These are phyloP conservation scores for Myopa testacea DNA, from an alignment of 2,888 invertebrate genomes.

Conservation along the genomic window DNA sequence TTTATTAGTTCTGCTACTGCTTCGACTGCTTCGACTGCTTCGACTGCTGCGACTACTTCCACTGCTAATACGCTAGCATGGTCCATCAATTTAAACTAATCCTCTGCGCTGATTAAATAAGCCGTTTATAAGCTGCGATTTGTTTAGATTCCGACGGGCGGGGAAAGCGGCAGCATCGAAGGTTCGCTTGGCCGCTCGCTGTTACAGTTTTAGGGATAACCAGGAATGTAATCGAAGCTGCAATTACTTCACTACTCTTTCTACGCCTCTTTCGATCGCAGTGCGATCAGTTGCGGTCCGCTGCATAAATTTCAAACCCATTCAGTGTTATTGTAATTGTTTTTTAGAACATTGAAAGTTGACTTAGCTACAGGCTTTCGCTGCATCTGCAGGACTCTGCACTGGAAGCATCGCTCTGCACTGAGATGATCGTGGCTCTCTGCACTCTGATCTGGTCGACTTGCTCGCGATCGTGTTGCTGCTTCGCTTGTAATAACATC, in stretches of 20 bases:
- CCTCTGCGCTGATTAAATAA: conserved; percentile 43
- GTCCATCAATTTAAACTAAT: conserved; percentile 46
- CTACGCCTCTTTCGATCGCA: background rate
- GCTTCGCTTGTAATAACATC: background rate
- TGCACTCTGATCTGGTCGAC: background rate
- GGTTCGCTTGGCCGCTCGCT: background rate
- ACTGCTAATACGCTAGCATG: conserved; percentile 24
- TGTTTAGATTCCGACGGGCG: conserved; percentile 37
- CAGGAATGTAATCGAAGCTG: conserved; percentile 29
- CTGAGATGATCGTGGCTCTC: no score
- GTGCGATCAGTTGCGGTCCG: background rate
- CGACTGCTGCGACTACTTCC: background rate
- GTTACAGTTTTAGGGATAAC: conserved; percentile 9
- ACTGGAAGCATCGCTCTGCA: no score
- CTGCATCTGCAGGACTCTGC: no score
- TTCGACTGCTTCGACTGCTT: background rate
- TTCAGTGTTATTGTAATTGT: conserved; percentile 40
- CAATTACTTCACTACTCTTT: conserved; percentile 24
- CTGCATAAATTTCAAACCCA: conserved; percentile 34
- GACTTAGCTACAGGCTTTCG: background rate
- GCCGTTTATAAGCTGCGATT: conserved; percentile 43
- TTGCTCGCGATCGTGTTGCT: background rate
- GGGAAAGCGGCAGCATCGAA: background rate
- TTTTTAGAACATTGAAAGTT: conserved; percentile 28
- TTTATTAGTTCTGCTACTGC: conserved; percentile 18